These are phyloP conservation scores for Aix galericulata DNA, from an alignment of 2,113 vertebrate species.

Conservation along the genomic window DNA sequence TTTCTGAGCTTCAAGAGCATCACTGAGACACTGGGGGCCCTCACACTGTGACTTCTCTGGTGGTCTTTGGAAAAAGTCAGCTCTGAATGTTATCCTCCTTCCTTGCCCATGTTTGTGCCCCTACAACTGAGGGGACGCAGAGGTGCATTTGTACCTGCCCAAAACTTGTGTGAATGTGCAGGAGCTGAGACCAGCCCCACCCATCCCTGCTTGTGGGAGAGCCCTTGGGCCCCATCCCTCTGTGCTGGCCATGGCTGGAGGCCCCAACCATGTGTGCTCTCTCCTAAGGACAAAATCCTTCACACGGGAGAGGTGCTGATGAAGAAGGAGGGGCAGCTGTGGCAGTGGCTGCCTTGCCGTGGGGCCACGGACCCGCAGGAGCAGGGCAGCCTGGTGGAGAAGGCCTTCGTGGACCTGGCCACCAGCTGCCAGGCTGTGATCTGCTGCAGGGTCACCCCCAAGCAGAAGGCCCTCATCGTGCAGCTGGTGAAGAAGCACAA, in stretches of 20 bases:
- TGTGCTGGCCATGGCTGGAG: background rate
- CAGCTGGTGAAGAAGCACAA: slow-evolving; percentile 86
- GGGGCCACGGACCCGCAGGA: accelerated
- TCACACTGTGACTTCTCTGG: background rate
- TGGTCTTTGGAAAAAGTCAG: background rate
- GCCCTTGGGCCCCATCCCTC: background rate
- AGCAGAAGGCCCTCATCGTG: slow-evolving; percentile 89
- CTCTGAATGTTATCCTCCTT: background rate
- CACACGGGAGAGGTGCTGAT: slow-evolving; percentile 20
- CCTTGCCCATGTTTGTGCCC: background rate
- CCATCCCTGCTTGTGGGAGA: background rate
- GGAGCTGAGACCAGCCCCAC: background rate
- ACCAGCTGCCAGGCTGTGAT: slow-evolving; percentile 87
- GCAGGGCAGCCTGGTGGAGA: slow-evolving; percentile 63
- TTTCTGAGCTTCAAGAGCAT: background rate
- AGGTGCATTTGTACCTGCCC: too few relatives aligned
- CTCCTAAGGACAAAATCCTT: slow-evolving; percentile 70
- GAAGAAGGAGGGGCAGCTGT: background rate
- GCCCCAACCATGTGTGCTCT: accelerated
- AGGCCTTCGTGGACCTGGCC: slow-evolving; percentile 85
- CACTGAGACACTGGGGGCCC: background rate
- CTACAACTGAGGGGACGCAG: background rate
- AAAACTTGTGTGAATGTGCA: too few relatives aligned
- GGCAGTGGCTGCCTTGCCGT: background rate
- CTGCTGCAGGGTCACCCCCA: slow-evolving; percentile 92